Evolutionary conservation across 2,797 vertebrate genomes (phyloP), one percentile per base, ranked within the genome.

Genomic region (Lerista edwardsae): DNA sequence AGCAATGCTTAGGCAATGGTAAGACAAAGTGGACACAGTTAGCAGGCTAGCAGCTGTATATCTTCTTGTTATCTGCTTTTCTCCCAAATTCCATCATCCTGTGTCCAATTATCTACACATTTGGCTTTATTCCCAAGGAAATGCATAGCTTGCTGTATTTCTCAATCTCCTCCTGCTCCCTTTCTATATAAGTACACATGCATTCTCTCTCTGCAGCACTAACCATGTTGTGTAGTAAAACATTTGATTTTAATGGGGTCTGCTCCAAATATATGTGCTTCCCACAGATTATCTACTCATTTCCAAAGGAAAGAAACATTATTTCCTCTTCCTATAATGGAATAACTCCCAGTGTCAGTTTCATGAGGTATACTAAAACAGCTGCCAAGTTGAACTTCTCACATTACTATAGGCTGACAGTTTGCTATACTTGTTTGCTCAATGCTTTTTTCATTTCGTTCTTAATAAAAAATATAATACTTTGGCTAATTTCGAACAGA

Each of bases 81-180:
- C 6, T 88, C 91, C 84, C 4, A 71, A 57, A 6, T n/a, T 59
- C 67, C n/a, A 19, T 85, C 88, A 83, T 51, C 91, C 87, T 89
- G 65, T 79, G 64, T 89, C 79, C 88, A 91, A 90, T 93, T 91
- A 93, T 91, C 89, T 93, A 91, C 90, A 85, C 34, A 67, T 57
- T 90, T 41, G 80, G 90, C 61, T 79, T 34, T 91, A 86, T 83
- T 86, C 88, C 84, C 44, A 69, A 29, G 7, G 14, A 80, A 59
- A 57, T 55, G 55, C 34, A 19, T 55, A 80, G 25, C 3, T 17
- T 12, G 4, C 65, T 67, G 5, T 23, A 25, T 76, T n/a, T 75
- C 72, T 55, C 47, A 3, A 31, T 9, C n/a, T 23, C 51, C 23
- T 61, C 59, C 59, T 61, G 23, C 6, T 55, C 14, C 51, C 51